These are phyloP conservation scores for Lepus townsendii DNA, from an alignment of 2,797 vertebrate genomes.

Conservation along the genomic window DNA sequence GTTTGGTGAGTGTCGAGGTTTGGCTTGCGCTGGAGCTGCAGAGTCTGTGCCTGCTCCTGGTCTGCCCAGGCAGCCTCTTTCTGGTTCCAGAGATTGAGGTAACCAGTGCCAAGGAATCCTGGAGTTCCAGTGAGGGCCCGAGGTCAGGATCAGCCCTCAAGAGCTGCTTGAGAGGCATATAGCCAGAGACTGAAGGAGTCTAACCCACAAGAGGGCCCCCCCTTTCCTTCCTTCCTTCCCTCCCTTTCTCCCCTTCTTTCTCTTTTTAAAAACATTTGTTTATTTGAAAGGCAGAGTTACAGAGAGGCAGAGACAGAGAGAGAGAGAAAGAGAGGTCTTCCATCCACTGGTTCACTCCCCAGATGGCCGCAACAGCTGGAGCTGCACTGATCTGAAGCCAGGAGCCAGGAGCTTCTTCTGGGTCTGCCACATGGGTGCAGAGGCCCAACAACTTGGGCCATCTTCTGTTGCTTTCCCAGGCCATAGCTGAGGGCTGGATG, in stretches of 20 bases:
- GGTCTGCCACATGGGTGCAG: too few relatives aligned
- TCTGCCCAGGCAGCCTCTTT: neutral
- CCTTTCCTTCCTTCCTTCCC: too few relatives aligned
- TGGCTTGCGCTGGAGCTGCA: neutral
- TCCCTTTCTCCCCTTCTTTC: neutral
- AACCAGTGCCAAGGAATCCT: neutral
- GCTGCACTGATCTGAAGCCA: too few relatives aligned
- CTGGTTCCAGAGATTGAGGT: neutral
- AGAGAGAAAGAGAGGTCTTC: too few relatives aligned
- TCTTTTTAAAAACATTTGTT: neutral
- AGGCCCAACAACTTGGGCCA: too few relatives aligned
- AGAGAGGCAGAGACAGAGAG: too few relatives aligned
- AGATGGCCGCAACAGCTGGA: too few relatives aligned
- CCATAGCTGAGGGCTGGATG: too few relatives aligned
- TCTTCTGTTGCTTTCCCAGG: too few relatives aligned
- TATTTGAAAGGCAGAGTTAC: too few relatives aligned
- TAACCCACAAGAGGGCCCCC: neutral
- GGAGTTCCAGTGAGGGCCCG: neutral
- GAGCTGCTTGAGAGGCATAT: neutral
- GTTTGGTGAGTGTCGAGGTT: neutral
- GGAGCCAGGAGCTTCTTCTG: too few relatives aligned
- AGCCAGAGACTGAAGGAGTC: neutral
- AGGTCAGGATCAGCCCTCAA: neutral
- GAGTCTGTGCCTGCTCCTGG: neutral
- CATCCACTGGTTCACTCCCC: too few relatives aligned